Percentiles rank a stretch among this genome's conserved stretches.
Conservation (phyloP, 2,113 vertebrate genomes). For the Odontophorus gujanensis region DNA sequence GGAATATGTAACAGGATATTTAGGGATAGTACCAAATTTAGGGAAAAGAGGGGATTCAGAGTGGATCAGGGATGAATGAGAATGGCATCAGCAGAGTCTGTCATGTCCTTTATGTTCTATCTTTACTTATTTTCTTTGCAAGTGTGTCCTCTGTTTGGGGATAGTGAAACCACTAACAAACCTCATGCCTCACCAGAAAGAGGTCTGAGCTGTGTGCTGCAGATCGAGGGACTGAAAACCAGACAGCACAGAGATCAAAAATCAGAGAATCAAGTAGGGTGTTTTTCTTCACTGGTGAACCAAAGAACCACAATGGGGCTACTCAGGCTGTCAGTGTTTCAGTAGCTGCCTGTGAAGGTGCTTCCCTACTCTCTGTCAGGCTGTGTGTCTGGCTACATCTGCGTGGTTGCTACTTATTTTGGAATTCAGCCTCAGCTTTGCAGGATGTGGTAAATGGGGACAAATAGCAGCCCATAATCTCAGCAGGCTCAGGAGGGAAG, state of each 20-base stretch:
- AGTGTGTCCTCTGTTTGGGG: background rate
- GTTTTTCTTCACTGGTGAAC: background rate
- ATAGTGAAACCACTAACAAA: background rate
- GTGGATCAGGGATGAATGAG: background rate
- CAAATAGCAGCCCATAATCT: background rate
- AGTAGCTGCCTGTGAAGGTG: background rate
- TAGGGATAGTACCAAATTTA: background rate
- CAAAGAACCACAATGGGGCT: background rate
- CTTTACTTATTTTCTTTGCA: background rate
- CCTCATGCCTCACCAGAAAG: background rate
- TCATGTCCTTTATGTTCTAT: background rate
- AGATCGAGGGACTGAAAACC: background rate
- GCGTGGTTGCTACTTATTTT: background rate
- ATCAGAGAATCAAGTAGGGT: background rate
- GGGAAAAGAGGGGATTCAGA: background rate
- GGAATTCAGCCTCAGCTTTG: background rate
- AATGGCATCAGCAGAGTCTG: background rate
- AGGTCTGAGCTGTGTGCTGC: background rate
- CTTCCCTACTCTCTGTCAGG: background rate
- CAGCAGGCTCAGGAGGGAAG: background rate
- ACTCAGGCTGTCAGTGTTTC: background rate
- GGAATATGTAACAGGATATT: background rate
- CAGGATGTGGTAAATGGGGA: background rate
- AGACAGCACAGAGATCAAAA: background rate
- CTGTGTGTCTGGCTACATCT: background rate